phyloP scores from a whole-genome alignment of 2,113 vertebrate species.

The Semnornis frantzii region DNA sequence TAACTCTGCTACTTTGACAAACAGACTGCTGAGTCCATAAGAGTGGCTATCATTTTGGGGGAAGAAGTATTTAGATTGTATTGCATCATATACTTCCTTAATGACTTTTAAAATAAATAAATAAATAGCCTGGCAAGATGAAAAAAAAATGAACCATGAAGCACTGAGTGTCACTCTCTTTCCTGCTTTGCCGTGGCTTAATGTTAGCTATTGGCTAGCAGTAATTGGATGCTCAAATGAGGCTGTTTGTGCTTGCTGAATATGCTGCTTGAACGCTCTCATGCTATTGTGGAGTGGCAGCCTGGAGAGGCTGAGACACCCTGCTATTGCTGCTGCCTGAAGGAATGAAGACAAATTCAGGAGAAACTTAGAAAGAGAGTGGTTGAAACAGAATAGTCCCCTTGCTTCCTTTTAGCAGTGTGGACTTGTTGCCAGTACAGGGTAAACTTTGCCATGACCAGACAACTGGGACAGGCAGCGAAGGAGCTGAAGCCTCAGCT shows the following conservation, averaged over 20 bases:
- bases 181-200: neutral
- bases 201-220: neutral
- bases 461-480: neutral
- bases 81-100: neutral
- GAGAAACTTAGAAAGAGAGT: slow-evolving; percentile 1
- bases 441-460: slow-evolving; percentile 18
- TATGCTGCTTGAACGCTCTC: neutral
- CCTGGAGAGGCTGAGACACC: neutral
- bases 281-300: neutral
- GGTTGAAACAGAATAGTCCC: slow-evolving; percentile 48
- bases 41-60: neutral
- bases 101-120: neutral
- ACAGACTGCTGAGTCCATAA: neutral
- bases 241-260: neutral
- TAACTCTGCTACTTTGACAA: neutral
- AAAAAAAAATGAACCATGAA: neutral
- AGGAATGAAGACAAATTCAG: neutral
- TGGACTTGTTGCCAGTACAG: neutral
- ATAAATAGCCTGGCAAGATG: neutral
- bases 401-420: neutral
- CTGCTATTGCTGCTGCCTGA: neutral
- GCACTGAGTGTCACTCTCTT: neutral
- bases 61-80: neutral
- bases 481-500: neutral
- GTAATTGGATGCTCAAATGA: neutral